phyloP scores from a whole-genome alignment of 2,113 vertebrate species.

The Megaceryle torquata region DNA sequence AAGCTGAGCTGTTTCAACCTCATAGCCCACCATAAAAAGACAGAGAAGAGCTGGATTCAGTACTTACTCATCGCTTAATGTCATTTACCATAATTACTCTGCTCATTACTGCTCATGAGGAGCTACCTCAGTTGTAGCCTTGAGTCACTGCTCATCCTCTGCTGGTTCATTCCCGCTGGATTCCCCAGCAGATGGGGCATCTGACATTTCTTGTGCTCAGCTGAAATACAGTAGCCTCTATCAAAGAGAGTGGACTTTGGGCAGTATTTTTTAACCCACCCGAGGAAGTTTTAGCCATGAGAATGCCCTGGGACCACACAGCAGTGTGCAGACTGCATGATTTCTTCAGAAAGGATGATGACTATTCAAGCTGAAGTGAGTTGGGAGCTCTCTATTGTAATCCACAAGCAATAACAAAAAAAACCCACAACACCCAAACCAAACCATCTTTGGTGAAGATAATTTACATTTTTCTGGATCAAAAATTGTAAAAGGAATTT shows the following conservation, averaged over 20 bases:
- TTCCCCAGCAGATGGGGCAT: not conserved
- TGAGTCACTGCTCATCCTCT: not conserved
- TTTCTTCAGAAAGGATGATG: not conserved
- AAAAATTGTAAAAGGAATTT: not conserved
- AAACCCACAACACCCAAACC: not conserved
- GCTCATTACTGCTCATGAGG: not conserved
- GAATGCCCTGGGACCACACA: not conserved
- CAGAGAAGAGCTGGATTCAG: not conserved
- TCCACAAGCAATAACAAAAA: not conserved
- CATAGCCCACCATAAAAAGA: not conserved
- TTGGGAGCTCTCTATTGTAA: not conserved
- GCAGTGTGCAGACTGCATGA: not conserved
- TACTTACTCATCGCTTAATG: not conserved
- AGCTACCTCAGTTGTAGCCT: not conserved
- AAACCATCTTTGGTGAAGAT: not conserved
- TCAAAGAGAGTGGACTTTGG: not conserved
- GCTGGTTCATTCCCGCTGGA: not conserved
- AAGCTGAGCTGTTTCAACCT: slow-evolving; percentile 15
- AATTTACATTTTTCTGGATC: not conserved
- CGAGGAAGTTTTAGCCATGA: not conserved
- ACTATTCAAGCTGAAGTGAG: not conserved
- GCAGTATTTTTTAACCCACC: not conserved
- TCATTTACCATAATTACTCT: not conserved
- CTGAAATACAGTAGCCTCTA: not conserved
- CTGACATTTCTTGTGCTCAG: not conserved